Evolutionary conservation across 2,113 vertebrate genomes (phyloP).

Genomic region (Trogon melanurus): DNA sequence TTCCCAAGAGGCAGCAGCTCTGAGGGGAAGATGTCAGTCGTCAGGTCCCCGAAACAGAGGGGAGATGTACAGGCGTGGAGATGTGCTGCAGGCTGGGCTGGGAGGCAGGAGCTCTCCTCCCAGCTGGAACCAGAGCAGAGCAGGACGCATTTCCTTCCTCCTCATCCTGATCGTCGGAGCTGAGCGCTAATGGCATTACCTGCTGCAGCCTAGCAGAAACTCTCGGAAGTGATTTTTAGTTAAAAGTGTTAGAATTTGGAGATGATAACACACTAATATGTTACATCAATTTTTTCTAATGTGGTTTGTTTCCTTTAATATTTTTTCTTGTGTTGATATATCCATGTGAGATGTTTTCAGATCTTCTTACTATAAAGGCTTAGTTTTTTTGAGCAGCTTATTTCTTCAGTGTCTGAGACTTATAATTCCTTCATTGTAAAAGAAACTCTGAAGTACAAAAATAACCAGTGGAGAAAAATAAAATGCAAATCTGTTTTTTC

Average conservation of each 20-base stretch:
- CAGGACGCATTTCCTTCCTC: background rate
- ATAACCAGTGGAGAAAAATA: background rate
- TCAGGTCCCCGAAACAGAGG: rapidly evolving
- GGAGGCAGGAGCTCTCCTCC: background rate
- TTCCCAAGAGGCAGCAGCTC: background rate
- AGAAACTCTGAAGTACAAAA: background rate
- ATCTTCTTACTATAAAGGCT: background rate
- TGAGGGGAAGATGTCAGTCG: background rate
- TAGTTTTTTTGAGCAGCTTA: background rate
- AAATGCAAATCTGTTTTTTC: background rate
- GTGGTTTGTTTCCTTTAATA: background rate
- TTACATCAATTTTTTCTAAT: background rate
- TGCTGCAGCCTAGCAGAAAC: background rate
- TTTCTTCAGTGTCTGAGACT: background rate
- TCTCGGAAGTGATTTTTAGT: background rate
- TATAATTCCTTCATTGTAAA: background rate
- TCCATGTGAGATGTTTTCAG: background rate
- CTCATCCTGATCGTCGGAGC: background rate
- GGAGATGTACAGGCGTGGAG: background rate
- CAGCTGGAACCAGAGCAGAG: background rate
- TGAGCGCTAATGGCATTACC: background rate
- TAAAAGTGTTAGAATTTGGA: background rate
- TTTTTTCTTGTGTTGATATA: background rate
- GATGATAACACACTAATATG: background rate
- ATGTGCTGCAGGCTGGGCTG: background rate